Evolutionary conservation across 2,113 vertebrate species (phyloP).

Genomic region (Orthochromis indermauri): DNA sequence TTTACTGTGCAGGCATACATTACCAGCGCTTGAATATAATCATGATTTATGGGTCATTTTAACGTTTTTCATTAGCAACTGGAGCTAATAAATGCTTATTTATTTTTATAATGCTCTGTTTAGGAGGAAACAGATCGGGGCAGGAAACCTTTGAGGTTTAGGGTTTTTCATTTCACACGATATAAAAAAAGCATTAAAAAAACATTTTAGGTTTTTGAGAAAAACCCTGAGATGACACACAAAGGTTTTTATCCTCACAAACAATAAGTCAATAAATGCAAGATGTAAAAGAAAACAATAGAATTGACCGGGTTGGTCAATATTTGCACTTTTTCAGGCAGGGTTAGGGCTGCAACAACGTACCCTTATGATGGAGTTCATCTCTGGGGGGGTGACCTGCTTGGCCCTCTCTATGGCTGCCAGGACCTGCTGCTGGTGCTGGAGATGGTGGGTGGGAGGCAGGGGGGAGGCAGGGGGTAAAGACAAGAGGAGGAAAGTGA

Average conservation of each 20-base stretch:
- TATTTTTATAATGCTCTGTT: background rate
- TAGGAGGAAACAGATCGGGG: fast-evolving
- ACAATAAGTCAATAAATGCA: background rate
- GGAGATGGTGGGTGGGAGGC: background rate
- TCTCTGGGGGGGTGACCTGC: conserved; percentile 95
- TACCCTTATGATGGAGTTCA: conserved; percentile 99
- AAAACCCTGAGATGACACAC: background rate
- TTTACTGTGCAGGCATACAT: background rate
- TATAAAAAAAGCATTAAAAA: background rate
- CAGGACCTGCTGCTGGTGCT: conserved; percentile 99
- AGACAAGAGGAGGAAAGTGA: background rate
- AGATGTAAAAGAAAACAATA: background rate
- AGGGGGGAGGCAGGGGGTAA: background rate
- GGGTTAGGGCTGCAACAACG: background rate
- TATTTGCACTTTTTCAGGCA: background rate
- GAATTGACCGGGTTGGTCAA: background rate
- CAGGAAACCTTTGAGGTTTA: background rate
- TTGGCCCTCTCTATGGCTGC: conserved; percentile 96
- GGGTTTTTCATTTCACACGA: background rate
- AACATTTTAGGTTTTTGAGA: background rate
- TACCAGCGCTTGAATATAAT: background rate
- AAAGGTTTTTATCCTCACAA: background rate
- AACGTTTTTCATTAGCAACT: background rate
- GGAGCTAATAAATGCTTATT: background rate
- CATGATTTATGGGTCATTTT: background rate